These are phyloP conservation scores for Yponomeuta evonymella DNA, from an alignment of 2,888 invertebrate genomes.

Conservation along the genomic window DNA sequence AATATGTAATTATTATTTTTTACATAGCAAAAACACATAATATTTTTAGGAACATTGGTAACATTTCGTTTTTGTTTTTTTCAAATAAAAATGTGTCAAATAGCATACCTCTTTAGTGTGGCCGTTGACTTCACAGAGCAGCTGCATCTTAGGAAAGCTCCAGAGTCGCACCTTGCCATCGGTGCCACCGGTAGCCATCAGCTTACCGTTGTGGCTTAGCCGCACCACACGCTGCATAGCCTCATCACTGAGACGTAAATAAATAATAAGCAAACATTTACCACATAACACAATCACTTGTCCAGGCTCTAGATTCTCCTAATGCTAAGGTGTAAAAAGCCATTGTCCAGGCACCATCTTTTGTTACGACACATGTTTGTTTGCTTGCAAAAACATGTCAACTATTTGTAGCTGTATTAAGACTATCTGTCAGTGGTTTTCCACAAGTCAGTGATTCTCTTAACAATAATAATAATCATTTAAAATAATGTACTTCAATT, in stretches of 20 bases:
- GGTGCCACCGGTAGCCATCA: constrained; percentile 94
- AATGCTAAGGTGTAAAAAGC: no score
- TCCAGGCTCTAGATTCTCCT: not conserved
- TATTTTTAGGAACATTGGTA: no score
- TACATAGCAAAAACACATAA: no score
- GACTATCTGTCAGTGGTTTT: no score
- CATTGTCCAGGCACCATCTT: no score
- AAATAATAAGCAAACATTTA: constrained; percentile 23
- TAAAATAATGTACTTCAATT: not conserved
- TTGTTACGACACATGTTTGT: no score
- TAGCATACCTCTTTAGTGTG: constrained; percentile 86
- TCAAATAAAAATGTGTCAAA: no score
- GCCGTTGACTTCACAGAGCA: constrained; percentile 81
- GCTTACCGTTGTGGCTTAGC: constrained; percentile 83
- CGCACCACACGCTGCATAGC: constrained; percentile 91
- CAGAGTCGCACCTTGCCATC: constrained; percentile 92
- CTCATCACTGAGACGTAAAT: constrained; percentile 72
- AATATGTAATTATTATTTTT: no score
- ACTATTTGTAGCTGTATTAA: no score
- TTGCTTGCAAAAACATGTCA: no score
- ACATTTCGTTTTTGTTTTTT: no score
- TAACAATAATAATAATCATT: not conserved
- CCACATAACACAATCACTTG: not conserved
- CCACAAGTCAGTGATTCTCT: no score
- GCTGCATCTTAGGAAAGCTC: constrained; percentile 89